A percentile compares a stretch with the other conserved stretches of the same genome.
These are phyloP conservation scores for Myiopsitta monachus DNA, from an alignment of 2,113 vertebrate species.

Conservation along the genomic window DNA sequence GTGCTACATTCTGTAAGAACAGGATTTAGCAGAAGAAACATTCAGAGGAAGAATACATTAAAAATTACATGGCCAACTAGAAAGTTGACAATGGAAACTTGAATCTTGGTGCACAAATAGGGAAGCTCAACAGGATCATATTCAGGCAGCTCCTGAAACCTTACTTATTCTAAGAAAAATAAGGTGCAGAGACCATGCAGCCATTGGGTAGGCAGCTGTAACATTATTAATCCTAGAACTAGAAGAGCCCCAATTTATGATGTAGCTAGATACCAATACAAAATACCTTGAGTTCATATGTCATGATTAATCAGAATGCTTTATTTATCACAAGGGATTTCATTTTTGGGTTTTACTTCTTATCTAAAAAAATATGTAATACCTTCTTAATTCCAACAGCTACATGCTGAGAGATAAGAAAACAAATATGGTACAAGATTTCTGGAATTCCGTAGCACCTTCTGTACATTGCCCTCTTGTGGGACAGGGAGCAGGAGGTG, in stretches of 20 bases:
- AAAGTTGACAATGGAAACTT: neutral
- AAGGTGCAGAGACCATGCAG: rapidly evolving
- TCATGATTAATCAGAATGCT: neutral
- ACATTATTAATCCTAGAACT: neutral
- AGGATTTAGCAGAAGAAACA: neutral
- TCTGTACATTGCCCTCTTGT: neutral
- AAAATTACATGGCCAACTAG: neutral
- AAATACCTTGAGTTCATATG: neutral
- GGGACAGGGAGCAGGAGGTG: rapidly evolving
- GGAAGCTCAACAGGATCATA: neutral
- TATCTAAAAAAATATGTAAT: neutral
- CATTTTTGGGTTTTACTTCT: neutral
- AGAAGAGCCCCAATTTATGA: neutral
- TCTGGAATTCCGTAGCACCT: neutral
- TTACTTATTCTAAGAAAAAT: neutral
- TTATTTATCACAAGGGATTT: neutral
- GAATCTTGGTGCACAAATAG: neutral
- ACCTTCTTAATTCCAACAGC: neutral
- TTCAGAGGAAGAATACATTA: neutral
- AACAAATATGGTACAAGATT: neutral
- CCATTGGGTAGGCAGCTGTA: neutral
- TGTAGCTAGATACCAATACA: neutral
- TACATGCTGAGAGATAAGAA: neutral
- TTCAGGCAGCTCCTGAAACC: neutral
- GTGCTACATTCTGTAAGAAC: neutral